A percentile compares a stretch with the other conserved stretches of the same genome.
phyloP scores from a whole-genome alignment of 2,888 invertebrate genomes.

The Zaprionus lineosus region DNA sequence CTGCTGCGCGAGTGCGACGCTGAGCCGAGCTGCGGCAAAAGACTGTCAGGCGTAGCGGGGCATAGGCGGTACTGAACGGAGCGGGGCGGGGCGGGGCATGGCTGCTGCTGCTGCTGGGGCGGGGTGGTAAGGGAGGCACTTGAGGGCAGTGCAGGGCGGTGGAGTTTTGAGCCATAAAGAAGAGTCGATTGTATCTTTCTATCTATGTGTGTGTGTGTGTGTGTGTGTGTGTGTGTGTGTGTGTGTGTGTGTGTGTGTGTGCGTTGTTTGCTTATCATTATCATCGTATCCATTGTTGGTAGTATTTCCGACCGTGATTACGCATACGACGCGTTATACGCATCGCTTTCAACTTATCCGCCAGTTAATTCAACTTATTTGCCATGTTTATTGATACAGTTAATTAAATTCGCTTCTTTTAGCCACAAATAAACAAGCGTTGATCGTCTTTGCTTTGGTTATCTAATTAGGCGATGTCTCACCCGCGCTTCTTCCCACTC shows the following conservation, averaged over 20 bases:
- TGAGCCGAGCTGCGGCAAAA: slow-evolving; percentile 39
- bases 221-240: slow-evolving; percentile 19
- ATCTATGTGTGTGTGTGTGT: not conserved
- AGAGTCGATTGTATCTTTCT: slow-evolving; percentile 24
- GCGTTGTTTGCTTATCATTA: slow-evolving; percentile 36
- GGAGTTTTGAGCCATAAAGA: slow-evolving; percentile 29
- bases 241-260: not conserved
- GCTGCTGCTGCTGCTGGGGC: too few species aligned
- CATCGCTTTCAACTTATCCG: slow-evolving; percentile 51
- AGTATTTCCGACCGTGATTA: slow-evolving; percentile 55
- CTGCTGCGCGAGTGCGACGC: slow-evolving; percentile 20
- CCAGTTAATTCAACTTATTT: slow-evolving; percentile 30
- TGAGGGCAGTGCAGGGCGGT: not conserved
- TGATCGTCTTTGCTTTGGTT: slow-evolving; percentile 35
- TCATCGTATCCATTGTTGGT: slow-evolving; percentile 36
- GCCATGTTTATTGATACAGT: slow-evolving; percentile 61
- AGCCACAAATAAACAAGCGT: slow-evolving; percentile 23
- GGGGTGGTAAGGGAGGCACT: not conserved
- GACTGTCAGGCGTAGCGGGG: slow-evolving; percentile 3
- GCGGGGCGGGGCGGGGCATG: not conserved
- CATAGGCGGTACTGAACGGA: slow-evolving; percentile 15
- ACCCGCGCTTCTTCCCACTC: not conserved
- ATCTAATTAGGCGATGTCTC: slow-evolving; percentile 43
- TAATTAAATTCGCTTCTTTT: slow-evolving; percentile 59
- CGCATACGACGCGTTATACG: slow-evolving; percentile 47